Base-by-base conservation (phyloP, 1,140 invertebrate genomes). In the Mactra quadrangularis region DNA sequence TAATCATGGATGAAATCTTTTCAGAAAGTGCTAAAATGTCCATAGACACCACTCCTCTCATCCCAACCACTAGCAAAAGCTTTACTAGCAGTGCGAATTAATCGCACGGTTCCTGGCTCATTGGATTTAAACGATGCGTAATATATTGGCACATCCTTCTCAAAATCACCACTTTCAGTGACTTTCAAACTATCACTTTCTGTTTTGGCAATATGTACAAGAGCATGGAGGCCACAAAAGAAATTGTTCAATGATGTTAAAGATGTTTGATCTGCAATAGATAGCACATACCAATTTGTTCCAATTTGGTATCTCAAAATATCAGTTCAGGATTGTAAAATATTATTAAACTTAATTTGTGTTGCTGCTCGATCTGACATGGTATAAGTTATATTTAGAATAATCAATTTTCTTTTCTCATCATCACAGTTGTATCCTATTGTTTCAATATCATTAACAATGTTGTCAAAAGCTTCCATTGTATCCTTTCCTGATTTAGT, bases 1-100 rank as follows among this genome's bases (percentile, higher is more conserved):
- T 84, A 72, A 55, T 78, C 66, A 35, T 66, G 38, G 33, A 66
- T 17, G 38, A 66, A 66, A 45, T 66, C 62, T 47, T 66, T 66
- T 2, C 4, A 15, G 38, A 45, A 66, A 66, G 31, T 45, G n/a
- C 2, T 66, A 33, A 66, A 66, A 66, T 33, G 29, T 45, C 62
- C 62, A 66, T 66, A 66, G 7, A 27, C 22, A 15, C 22, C 55
- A 57, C 22, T 50, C n/a, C 71, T 76, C 22, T 77, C 82, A 53
- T 84, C 83, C 7, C 82, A 64, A 72, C 83, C 75, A 74, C 66
- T 72, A n/a, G 75, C 25, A 74, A 84, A 84, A 19, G 68, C 75
- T 55, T 79, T 84, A 4, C 74, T 45, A 7, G 41, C 55, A 22
- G 82, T 84, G 2, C 74, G 1, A 3, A 78, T 70, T 13, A 84